Evolutionary conservation across 2,797 vertebrate species (phyloP).

Genomic region (Macroramphosus scolopax): DNA sequence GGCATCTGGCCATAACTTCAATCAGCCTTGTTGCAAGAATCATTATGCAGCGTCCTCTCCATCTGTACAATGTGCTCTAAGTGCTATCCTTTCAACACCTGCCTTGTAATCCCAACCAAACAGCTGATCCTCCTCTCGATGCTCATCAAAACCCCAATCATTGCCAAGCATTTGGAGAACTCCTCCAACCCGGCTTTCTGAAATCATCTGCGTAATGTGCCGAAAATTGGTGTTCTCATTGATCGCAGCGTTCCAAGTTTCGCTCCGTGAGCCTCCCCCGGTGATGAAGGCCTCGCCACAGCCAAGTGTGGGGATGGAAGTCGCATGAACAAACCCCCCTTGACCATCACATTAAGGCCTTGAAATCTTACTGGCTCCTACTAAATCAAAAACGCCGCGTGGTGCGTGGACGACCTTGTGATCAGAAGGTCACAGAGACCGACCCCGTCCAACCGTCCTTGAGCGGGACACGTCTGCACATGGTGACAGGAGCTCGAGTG

Average conservation of each 20-base stretch:
- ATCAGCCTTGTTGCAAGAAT: slow-evolving; percentile 35
- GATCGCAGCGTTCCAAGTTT: slow-evolving; percentile 28
- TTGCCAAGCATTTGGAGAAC: slow-evolving; percentile 22
- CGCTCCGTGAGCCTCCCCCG: slow-evolving; percentile 24
- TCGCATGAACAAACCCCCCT: slow-evolving; percentile 16
- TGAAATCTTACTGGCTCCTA: slow-evolving; percentile 9
- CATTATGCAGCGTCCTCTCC: slow-evolving; percentile 34
- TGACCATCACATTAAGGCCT: slow-evolving; percentile 11
- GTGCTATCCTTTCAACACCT: slow-evolving; percentile 39
- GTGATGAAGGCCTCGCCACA: slow-evolving; percentile 14
- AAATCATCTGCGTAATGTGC: slow-evolving; percentile 36
- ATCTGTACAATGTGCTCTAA: slow-evolving; percentile 41
- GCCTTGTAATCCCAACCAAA: slow-evolving; percentile 41
- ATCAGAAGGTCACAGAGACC: slow-evolving; percentile 1
- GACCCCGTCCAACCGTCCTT: slow-evolving; percentile 11
- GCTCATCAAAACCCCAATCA: slow-evolving; percentile 20
- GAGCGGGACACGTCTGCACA: not conserved
- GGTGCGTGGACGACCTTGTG: not conserved
- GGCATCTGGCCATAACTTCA: slow-evolving; percentile 38
- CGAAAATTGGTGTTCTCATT: slow-evolving; percentile 33
- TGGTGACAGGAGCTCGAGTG: no score
- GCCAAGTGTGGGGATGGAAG: slow-evolving; percentile 31
- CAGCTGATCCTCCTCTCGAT: slow-evolving; percentile 43
- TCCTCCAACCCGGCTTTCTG: slow-evolving; percentile 25
- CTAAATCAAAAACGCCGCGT: slow-evolving; percentile 13